These are phyloP conservation scores for Galagoides demidoff DNA, from an alignment of 2,797 vertebrate species.

Conservation along the genomic window DNA sequence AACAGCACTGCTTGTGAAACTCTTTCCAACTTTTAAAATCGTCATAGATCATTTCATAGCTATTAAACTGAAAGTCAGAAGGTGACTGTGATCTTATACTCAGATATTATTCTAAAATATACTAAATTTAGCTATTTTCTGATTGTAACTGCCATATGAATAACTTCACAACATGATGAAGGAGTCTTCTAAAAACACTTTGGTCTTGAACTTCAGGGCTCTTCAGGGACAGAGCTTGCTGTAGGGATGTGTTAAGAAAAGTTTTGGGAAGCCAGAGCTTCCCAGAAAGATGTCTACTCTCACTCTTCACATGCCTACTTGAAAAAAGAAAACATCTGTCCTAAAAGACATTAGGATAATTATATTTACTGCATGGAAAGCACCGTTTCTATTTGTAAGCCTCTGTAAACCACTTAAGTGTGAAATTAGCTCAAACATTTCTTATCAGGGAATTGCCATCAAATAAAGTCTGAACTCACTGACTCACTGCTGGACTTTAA, in stretches of 20 bases:
- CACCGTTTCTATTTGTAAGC: background rate
- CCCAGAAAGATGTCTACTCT: background rate
- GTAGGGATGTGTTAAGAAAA: background rate
- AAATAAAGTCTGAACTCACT: background rate
- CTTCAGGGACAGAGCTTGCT: background rate
- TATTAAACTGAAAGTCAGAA: constrained; percentile 18
- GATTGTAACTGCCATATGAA: background rate
- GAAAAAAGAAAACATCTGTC: background rate
- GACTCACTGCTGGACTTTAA: background rate
- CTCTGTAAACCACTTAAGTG: background rate
- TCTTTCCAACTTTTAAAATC: constrained; percentile 13
- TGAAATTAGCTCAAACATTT: background rate
- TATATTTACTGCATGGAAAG: background rate
- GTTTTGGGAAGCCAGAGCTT: background rate
- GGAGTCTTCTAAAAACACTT: background rate
- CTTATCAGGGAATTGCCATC: background rate
- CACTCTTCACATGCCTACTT: background rate
- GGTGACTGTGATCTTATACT: background rate
- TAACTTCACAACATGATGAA: background rate
- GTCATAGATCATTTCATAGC: constrained; percentile 19
- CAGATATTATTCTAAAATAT: constrained; percentile 35
- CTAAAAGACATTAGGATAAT: background rate
- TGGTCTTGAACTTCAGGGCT: background rate
- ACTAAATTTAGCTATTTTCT: constrained; percentile 38
- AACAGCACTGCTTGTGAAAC: constrained; percentile 3